A percentile compares a stretch with the other conserved stretches of the same genome.
Evolutionary conservation across 2,888 invertebrate genomes (phyloP).

Genomic region (Oxycera nigricornis): DNA sequence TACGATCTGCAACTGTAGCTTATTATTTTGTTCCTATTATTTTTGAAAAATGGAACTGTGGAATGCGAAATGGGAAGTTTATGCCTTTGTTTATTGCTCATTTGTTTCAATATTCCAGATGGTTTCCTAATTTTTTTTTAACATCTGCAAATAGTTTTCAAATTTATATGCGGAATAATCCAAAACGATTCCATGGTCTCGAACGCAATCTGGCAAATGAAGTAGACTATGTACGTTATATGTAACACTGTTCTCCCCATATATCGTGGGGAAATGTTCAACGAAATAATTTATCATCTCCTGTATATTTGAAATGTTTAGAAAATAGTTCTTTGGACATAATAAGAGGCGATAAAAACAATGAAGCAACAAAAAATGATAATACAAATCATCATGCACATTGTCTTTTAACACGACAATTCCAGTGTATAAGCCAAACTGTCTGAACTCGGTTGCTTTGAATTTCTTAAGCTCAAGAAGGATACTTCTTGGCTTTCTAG

Average conservation of each 20-base stretch:
- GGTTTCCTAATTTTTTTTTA: not conserved
- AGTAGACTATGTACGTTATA: no score
- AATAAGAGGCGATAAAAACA: not conserved
- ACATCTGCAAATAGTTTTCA: conserved; percentile 6
- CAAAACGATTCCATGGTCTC: not conserved
- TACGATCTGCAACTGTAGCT: not conserved
- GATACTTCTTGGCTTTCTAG: not conserved
- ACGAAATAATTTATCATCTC: not conserved
- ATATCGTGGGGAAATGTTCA: not conserved
- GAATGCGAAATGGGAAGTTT: no score
- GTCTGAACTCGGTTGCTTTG: no score
- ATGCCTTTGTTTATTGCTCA: no score
- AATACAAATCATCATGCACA: not conserved
- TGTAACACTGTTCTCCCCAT: not conserved
- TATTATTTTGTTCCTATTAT: not conserved
- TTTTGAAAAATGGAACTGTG: no score
- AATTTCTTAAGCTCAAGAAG: not conserved
- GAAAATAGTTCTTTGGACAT: not conserved
- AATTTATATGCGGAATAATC: not conserved
- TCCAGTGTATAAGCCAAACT: not conserved
- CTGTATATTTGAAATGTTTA: not conserved
- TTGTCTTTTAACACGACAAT: conserved; percentile 1
- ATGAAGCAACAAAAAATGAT: not conserved
- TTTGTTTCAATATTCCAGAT: not conserved
- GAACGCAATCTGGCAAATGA: not conserved